phyloP scores from a whole-genome alignment of 2,113 vertebrate genomes.

The human region DNA sequence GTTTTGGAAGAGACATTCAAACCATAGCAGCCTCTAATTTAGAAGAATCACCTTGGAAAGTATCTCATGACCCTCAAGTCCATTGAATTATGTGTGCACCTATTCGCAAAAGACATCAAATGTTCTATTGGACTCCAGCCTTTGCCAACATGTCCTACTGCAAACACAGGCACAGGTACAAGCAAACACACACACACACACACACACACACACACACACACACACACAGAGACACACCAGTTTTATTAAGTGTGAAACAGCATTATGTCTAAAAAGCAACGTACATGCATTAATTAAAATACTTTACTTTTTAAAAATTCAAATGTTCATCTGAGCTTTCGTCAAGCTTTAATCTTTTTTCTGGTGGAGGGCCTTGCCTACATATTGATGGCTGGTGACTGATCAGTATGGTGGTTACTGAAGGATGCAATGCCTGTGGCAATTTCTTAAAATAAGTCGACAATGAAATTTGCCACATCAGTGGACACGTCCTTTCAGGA shows the following conservation, averaged over 20 bases:
- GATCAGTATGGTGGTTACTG: neutral
- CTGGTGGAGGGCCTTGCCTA: neutral
- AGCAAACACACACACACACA: fast-evolving
- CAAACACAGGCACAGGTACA: neutral
- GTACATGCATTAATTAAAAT: neutral
- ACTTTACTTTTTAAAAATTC: neutral
- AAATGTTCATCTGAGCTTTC: neutral
- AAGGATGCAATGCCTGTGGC: neutral
- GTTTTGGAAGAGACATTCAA: neutral
- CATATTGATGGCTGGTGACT: neutral
- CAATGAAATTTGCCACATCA: neutral
- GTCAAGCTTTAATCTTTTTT: neutral
- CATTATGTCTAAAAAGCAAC: neutral
- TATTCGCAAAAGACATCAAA: neutral
- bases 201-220: neutral
- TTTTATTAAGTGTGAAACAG: neutral
- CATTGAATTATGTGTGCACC: neutral
- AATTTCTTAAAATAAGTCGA: neutral
- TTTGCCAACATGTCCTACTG: neutral
- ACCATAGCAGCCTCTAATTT: neutral
- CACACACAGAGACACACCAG: neutral
- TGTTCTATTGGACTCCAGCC: neutral
- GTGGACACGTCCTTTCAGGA: neutral
- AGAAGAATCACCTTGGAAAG: neutral
- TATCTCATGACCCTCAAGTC: neutral